These are phyloP conservation scores for Acestrorhynchus altus DNA, from an alignment of 2,797 vertebrate genomes.

Conservation along the genomic window DNA sequence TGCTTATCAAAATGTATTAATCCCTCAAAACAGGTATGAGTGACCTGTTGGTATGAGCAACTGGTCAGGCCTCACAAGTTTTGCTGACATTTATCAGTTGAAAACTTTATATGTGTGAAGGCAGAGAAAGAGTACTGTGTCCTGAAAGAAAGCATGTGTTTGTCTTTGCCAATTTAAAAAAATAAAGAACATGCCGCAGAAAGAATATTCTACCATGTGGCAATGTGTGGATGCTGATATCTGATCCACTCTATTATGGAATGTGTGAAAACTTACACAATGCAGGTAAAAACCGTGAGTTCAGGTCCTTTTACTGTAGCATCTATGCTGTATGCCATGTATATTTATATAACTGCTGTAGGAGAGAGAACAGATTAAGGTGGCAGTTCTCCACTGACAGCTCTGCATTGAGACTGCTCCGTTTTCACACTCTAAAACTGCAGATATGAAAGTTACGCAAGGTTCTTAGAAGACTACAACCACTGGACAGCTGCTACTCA, in stretches of 20 bases:
- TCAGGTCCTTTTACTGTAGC: not conserved
- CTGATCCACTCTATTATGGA: not conserved
- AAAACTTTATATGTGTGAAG: not conserved
- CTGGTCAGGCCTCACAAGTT: not conserved
- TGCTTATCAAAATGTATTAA: too few species aligned
- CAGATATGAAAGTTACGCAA: slow-evolving; percentile 39
- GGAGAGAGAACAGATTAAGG: slow-evolving; percentile 13
- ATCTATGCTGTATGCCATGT: not conserved
- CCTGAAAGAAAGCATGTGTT: not conserved
- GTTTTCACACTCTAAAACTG: slow-evolving; percentile 17
- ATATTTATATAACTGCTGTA: slow-evolving; percentile 29
- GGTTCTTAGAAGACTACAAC: slow-evolving; percentile 22
- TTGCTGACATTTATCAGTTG: not conserved
- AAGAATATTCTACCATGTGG: too few species aligned
- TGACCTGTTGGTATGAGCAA: too few species aligned
- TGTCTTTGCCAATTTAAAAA: not conserved
- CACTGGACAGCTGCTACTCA: not conserved
- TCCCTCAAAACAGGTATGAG: too few species aligned
- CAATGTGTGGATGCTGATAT: not conserved
- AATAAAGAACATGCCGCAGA: not conserved
- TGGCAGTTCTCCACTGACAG: not conserved
- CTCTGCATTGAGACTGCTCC: too few species aligned
- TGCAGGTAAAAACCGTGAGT: not conserved
- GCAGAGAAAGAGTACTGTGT: not conserved
- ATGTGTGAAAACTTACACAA: not conserved